These are phyloP conservation scores for Pseudochaenichthys georgianus DNA, from an alignment of 2,797 vertebrate genomes.

Conservation along the genomic window DNA sequence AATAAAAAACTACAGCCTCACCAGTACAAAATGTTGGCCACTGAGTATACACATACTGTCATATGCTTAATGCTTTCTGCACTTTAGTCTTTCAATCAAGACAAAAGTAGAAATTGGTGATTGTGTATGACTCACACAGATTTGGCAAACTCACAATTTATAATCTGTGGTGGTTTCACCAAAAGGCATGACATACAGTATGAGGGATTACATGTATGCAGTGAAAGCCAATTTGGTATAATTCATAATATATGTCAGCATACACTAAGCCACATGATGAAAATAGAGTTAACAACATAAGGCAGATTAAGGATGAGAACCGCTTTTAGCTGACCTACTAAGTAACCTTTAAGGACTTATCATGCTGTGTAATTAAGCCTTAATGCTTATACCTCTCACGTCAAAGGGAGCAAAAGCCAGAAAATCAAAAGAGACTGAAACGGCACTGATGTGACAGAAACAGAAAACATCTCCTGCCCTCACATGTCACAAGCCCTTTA, in stretches of 20 bases:
- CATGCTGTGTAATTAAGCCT: conserved; percentile 48
- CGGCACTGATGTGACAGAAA: conserved; percentile 37
- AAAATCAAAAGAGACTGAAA: conserved; percentile 61
- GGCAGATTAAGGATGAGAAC: conserved; percentile 42
- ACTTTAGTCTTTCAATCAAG: not conserved
- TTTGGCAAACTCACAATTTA: conserved; percentile 14
- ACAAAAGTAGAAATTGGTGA: not conserved
- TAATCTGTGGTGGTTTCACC: conserved; percentile 24
- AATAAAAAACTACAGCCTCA: not conserved
- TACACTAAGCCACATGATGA: conserved; percentile 27
- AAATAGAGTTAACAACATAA: conserved; percentile 33
- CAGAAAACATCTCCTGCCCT: conserved; percentile 33
- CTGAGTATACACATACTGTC: not conserved
- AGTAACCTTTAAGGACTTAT: conserved; percentile 50
- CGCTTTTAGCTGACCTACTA: conserved; percentile 51
- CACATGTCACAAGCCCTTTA: conserved; percentile 43
- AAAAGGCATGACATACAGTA: conserved; percentile 23
- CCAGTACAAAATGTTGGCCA: not conserved
- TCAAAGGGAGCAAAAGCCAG: conserved; percentile 57
- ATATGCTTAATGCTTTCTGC: not conserved
- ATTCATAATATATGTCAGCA: conserved; percentile 32
- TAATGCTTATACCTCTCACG: conserved; percentile 58
- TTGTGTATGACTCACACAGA: conserved; percentile 13
- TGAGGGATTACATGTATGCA: conserved; percentile 20
- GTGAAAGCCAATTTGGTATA: conserved; percentile 35